Conservation (phyloP, 2,888 invertebrate species). For the Andrena minutula region DNA sequence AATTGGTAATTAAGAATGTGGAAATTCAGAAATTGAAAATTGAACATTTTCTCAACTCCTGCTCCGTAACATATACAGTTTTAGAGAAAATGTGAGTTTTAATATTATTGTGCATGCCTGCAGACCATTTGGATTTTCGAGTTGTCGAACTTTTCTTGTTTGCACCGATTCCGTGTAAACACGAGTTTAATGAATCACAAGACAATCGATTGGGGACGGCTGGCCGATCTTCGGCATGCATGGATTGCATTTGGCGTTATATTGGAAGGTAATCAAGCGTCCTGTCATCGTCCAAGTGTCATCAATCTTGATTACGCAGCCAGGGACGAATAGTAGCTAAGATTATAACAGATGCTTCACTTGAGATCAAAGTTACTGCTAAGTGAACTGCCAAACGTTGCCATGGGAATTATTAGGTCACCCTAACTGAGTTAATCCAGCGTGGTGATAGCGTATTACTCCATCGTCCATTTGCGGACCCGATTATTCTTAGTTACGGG, state of each 20-base stretch:
- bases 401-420: conserved; percentile 45
- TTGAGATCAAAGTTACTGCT: conserved; percentile 65
- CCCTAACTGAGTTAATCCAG: neutral
- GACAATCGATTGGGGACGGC: neutral
- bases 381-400: conserved; percentile 49
- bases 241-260: conserved; percentile 11
- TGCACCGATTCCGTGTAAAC: neutral
- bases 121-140: no score
- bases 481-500: neutral
- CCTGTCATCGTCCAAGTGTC: conserved; percentile 51
- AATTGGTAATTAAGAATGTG: no score
- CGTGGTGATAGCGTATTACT: conserved; percentile 17
- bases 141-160: no score
- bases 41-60: no score
- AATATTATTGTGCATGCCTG: no score
- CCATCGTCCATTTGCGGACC: neutral
- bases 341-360: conserved; percentile 56
- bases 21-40: no score
- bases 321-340: conserved; percentile 57
- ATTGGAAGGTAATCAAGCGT: conserved; percentile 46
- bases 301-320: conserved; percentile 66
- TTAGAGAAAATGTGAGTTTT: no score
- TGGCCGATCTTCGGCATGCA: neutral
- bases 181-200: conserved; percentile 5
- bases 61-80: no score